Evolutionary conservation across 2,888 invertebrate genomes (phyloP).

Genomic region (Phyto melanocephala): DNA sequence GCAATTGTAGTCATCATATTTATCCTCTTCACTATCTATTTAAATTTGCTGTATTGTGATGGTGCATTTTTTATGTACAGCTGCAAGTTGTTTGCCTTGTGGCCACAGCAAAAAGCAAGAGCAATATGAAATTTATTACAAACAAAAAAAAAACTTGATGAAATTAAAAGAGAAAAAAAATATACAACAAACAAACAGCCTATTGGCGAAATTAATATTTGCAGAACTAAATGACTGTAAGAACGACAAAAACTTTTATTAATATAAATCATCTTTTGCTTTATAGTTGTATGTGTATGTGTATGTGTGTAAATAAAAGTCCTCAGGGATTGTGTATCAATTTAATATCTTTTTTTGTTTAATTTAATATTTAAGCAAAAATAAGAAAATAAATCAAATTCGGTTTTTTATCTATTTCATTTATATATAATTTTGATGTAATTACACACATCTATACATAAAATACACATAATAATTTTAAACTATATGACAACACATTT

Average conservation of each 20-base stretch:
- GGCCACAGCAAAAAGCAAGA: slow-evolving; percentile 15
- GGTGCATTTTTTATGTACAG: neutral
- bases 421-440: too few species aligned
- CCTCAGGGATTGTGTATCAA: too few species aligned
- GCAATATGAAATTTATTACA: neutral
- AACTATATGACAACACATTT: too few species aligned
- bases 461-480: too few species aligned
- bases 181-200: slow-evolving; percentile 13
- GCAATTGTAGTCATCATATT: too few species aligned
- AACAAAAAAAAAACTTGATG: slow-evolving; percentile 8
- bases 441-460: too few species aligned
- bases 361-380: too few species aligned
- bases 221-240: slow-evolving; percentile 10
- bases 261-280: slow-evolving; percentile 40
- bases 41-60: neutral
- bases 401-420: too few species aligned
- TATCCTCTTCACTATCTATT: neutral
- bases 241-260: neutral
- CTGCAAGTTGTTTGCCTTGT: neutral
- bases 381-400: too few species aligned
- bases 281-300: neutral
- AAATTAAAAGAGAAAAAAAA: neutral
- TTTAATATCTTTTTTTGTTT: too few species aligned
- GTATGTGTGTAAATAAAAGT: too few species aligned
- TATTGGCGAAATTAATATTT: slow-evolving; percentile 34